Conservation (phyloP, 2,797 vertebrate species). For the Coregonus suidteri region DNA sequence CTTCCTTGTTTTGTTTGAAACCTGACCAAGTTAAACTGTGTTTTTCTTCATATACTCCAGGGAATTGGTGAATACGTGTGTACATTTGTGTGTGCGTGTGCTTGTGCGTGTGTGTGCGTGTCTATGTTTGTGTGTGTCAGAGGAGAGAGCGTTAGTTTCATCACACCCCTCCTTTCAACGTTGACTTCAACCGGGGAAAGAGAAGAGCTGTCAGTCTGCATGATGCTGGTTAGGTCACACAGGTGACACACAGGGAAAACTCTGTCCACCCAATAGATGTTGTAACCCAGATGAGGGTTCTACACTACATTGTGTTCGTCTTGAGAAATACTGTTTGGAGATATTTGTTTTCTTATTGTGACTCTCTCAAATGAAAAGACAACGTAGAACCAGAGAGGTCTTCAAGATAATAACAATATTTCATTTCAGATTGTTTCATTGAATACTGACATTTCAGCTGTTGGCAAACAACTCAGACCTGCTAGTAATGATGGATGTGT, state of each 20-base stretch:
- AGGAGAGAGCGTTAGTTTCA: slow-evolving; percentile 23
- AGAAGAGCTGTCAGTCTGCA: background rate
- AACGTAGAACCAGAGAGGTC: background rate
- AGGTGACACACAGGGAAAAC: background rate
- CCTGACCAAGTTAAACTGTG: slow-evolving; percentile 6
- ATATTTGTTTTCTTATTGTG: background rate
- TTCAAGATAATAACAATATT: slow-evolving; percentile 48
- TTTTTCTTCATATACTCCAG: no score
- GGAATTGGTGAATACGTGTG: slow-evolving; percentile 13
- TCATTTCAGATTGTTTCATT: slow-evolving; percentile 56
- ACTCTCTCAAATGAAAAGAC: background rate
- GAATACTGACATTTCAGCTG: slow-evolving; percentile 38
- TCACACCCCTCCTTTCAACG: slow-evolving; percentile 25
- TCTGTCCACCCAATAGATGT: background rate
- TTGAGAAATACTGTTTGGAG: background rate
- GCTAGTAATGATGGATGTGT: slow-evolving; percentile 58
- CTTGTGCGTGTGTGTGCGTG: background rate
- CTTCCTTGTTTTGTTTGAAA: slow-evolving; percentile 50
- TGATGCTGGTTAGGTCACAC: background rate
- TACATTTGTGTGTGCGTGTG: background rate
- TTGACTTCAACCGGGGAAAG: slow-evolving; percentile 18
- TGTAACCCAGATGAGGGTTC: no score
- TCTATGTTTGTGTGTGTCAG: slow-evolving; percentile 2
- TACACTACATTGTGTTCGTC: no score
- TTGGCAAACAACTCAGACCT: slow-evolving; percentile 47